Base-by-base conservation (phyloP, 2,888 invertebrate genomes). In the Aleiodes leptofemur region DNA sequence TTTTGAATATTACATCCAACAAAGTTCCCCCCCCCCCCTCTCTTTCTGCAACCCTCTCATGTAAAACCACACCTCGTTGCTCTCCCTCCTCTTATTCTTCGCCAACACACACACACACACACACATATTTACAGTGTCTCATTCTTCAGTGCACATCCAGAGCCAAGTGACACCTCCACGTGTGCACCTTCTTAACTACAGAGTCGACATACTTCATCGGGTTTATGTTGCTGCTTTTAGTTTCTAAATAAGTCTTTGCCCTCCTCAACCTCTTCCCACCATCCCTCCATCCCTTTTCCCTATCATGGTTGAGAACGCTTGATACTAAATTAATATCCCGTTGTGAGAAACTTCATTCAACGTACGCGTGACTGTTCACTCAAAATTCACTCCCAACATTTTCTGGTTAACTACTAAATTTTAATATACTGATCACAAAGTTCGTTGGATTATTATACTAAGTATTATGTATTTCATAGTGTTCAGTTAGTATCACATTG, bases 321-420 rank as follows among this genome's bases (percentile, higher is more conserved):
- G 43, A n/a, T 64, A 64, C 64, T 76, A 51, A 73, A 76, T 76
- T 76, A 70, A 76, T 76, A 76, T 73, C 70, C 50, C 56, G 73
- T 43, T 43, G 73, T 66, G 73, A 73, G 76, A 76, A 76, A 76
- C 50, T 76, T 76, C 73, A 73, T 56, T 64, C 43, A 29, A 51
- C 53, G 53, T 59, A 64, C 38, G 56, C 34, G 56, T 56, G 48
- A 50, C 48, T 43, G 23, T 59, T 13, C 31, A 66, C 69, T 23
- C 69, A 14, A 34, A 31, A 56, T 9, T n/a, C 23, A 23, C 31
- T 16, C 23, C 23, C 11, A 34, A 29, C 13, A 34, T 31, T 31
- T 31, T 59, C 29, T 9, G 59, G 9, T 59, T 13, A n/a, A 59
- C 43, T 43, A 29, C 23, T 31, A 31, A 59, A 59, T 59, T 59